Base-by-base conservation (phyloP, 2,113 vertebrate genomes). In the Eidolon helvum region DNA sequence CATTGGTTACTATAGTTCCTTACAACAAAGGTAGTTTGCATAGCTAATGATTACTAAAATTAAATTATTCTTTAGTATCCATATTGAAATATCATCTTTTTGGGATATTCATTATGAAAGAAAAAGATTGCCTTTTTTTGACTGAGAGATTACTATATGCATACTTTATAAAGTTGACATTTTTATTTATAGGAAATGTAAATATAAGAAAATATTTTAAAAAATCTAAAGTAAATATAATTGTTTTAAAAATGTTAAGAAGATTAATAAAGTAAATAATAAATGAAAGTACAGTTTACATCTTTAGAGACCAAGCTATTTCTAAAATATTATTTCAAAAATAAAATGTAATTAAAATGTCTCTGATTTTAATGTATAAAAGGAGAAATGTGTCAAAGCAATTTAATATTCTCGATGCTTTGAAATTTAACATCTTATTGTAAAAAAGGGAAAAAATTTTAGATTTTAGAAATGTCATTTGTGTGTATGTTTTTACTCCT, bases 51-150 rank as follows among this genome's bases (percentile, higher is more conserved):
- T 83, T 83, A 69, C 66, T 80, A 7, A 40, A 88, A 90, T 89
- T 90, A 82, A 87, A 71, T 98, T 75, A 1, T 94, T 84, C 94
- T 94, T 95, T 96, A 78, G n/a, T 66, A 19, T 97, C 55, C 2
- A 66, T 55, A 50, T 10, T 80, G 59, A 96, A 24, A 74, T 95
- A 53, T 77, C 43, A n/a, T n/a, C 45, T 92, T 97, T 2, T 68
- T 71, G 65, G 24, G 7, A 28, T 94, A 45, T 63, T 96, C n/a
- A 90, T 63, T 82, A 59, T n/a, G 30, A 86, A 96, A 40, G 40
- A 57, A 89, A 97, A 96, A 87, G 50, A 90, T 87, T 4, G 12
- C 2, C 0, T 10, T 26, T 40, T 15, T 97, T 79, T 77, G 38
- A 90, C 78, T 74, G 55, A 94, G 75, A 88, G 12, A 61, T n/a